Evolutionary conservation across 2,888 invertebrate genomes (phyloP).

Genomic region (Encarsia formosa): DNA sequence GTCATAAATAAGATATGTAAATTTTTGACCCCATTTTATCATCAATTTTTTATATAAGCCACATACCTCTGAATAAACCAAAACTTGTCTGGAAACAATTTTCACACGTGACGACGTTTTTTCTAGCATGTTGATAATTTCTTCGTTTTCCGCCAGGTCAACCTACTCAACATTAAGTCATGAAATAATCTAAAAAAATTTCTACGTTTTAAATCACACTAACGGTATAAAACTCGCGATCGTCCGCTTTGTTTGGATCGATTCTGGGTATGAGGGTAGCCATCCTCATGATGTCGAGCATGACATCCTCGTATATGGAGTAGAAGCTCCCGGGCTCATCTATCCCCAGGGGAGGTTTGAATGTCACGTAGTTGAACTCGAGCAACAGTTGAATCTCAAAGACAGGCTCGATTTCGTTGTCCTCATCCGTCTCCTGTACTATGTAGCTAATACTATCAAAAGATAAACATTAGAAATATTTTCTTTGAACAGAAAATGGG

Average conservation of each 20-base stretch:
- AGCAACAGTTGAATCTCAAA: slow-evolving; percentile 74
- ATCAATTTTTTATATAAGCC: no score
- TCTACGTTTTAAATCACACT: slow-evolving; percentile 43
- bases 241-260: slow-evolving; percentile 35
- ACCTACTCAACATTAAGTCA: slow-evolving; percentile 27
- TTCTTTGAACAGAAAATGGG: background rate
- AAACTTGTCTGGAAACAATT: slow-evolving; percentile 34
- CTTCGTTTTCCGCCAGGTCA: slow-evolving; percentile 42
- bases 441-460: slow-evolving; percentile 58
- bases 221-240: slow-evolving; percentile 42
- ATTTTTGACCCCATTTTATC: no score
- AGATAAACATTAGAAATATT: background rate
- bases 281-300: slow-evolving; percentile 76
- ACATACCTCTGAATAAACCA: slow-evolving; percentile 36
- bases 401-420: slow-evolving; percentile 62
- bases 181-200: no score
- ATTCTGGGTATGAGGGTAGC: slow-evolving; percentile 66
- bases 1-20: no score
- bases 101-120: slow-evolving; percentile 43
- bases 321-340: slow-evolving; percentile 66
- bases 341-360: slow-evolving; percentile 68
- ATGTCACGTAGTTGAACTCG: slow-evolving; percentile 68
- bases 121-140: slow-evolving; percentile 44
- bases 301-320: slow-evolving; percentile 63
- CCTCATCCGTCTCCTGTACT: slow-evolving; percentile 59